Conservation (phyloP, 2,888 invertebrate species). For the Ecdyonurus torrentis region DNA sequence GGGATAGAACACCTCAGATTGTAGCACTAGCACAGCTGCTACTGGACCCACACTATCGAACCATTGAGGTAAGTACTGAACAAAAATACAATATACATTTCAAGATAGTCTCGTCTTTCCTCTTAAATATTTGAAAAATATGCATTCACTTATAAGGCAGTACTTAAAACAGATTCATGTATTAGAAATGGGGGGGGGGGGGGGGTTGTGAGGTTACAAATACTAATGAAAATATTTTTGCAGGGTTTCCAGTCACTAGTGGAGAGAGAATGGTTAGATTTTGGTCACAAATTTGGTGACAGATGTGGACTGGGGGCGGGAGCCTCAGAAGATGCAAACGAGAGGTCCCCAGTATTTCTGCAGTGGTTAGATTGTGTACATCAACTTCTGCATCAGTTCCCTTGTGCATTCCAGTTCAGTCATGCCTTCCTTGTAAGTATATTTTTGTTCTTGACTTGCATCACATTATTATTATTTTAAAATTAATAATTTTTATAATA, state of each 20-base stretch:
- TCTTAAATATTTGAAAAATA: neutral
- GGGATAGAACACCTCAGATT: conserved; percentile 97
- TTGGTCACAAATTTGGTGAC: conserved; percentile 96
- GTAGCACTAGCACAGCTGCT: conserved; percentile 82
- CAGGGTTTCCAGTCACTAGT: conserved; percentile 88
- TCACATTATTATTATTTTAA: neutral
- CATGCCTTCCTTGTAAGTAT: conserved; percentile 70
- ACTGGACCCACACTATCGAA: conserved; percentile 88
- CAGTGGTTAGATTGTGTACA: conserved; percentile 97
- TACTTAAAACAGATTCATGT: too few species aligned
- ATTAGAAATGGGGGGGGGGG: too few species aligned
- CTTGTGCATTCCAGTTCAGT: conserved; percentile 91
- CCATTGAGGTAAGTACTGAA: conserved; percentile 59
- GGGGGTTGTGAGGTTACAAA: too few species aligned
- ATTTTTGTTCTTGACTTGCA: neutral
- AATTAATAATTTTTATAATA: conserved; percentile 8
- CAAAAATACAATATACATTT: neutral
- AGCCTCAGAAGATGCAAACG: conserved; percentile 76
- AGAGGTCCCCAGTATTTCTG: conserved; percentile 91
- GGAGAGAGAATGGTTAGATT: conserved; percentile 94
- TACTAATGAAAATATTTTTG: too few species aligned
- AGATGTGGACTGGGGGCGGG: conserved; percentile 68
- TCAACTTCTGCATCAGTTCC: conserved; percentile 75
- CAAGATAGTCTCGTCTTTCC: neutral
- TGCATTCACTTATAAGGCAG: too few species aligned